Conservation (phyloP, 2,113 vertebrate species). For the Microtus pennsylvanicus region DNA sequence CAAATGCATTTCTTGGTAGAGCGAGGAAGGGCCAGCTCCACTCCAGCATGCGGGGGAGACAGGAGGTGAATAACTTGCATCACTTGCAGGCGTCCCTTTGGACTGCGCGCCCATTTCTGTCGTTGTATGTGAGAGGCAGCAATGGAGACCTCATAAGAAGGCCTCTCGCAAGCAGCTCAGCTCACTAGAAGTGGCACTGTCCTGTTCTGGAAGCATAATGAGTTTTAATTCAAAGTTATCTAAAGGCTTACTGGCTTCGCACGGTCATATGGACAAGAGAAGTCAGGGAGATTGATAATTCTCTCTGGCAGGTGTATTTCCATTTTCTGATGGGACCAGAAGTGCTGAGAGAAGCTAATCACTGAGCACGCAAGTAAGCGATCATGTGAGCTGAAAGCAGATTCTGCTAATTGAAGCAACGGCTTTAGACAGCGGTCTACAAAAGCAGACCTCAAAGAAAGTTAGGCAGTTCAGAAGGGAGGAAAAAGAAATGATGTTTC, state of each 20-base stretch:
- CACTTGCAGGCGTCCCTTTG: background rate
- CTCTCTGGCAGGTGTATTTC: constrained; percentile 25
- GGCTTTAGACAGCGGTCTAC: background rate
- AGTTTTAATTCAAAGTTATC: constrained; percentile 6
- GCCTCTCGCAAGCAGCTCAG: background rate
- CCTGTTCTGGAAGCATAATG: background rate
- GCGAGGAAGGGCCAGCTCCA: background rate
- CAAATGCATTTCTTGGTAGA: constrained; percentile 18
- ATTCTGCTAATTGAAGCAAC: constrained; percentile 32
- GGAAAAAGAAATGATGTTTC: background rate
- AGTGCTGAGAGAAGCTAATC: constrained; percentile 2
- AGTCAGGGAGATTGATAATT: background rate
- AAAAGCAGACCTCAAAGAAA: constrained; percentile 52
- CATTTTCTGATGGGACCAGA: constrained; percentile 35
- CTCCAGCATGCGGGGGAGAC: background rate
- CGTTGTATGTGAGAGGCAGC: background rate
- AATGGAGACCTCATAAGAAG: background rate
- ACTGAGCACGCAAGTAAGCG: background rate
- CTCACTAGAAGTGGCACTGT: background rate
- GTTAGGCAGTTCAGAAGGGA: background rate
- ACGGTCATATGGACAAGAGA: background rate
- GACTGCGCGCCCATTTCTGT: background rate
- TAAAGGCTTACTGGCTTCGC: background rate
- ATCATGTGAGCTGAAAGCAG: constrained; percentile 33
- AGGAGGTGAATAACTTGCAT: background rate